Conservation (phyloP, 1,140 invertebrate species). For the Drosophila nasuta region DNA sequence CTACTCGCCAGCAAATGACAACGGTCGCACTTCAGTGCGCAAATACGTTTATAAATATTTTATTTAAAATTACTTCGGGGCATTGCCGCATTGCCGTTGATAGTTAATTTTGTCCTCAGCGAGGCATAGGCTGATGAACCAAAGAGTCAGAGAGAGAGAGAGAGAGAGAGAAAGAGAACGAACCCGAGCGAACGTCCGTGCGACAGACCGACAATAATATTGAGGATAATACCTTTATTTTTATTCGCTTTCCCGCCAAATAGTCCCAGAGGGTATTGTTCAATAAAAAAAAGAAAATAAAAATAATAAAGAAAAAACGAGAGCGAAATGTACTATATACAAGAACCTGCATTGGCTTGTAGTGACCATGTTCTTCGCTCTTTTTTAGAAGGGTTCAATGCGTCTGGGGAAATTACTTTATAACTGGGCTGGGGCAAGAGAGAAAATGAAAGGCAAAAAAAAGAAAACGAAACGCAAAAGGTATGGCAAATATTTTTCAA, state of each 20-base stretch:
- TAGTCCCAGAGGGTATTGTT: conserved; percentile 74
- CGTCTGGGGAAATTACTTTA: conserved; percentile 81
- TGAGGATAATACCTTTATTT: conserved; percentile 82
- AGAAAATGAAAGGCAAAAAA: not conserved
- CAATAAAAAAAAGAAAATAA: conserved; percentile 66
- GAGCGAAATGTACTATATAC: not conserved
- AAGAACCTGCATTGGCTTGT: conserved; percentile 42
- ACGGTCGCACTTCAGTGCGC: conserved; percentile 70
- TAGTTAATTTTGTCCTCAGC: conserved; percentile 73
- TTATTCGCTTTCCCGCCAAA: conserved; percentile 71
- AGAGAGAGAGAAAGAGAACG: conserved; percentile 9
- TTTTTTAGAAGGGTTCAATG: conserved; percentile 66
- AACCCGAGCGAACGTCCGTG: not conserved
- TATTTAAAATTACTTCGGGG: conserved; percentile 77
- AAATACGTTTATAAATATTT: conserved; percentile 80
- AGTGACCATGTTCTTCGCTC: conserved; percentile 59
- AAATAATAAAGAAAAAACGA: conserved; percentile 13
- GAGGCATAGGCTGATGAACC: conserved; percentile 33
- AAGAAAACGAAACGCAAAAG: conserved; percentile 41
- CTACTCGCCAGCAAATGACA: conserved; percentile 51
- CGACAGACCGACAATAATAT: conserved; percentile 71
- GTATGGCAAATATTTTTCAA: conserved; percentile 63
- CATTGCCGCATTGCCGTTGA: conserved; percentile 70
- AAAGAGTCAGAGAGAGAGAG: not conserved
- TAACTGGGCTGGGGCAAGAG: conserved; percentile 27